These are phyloP conservation scores for Hemibagrus guttatus DNA, from an alignment of 2,797 vertebrate species.

Conservation along the genomic window DNA sequence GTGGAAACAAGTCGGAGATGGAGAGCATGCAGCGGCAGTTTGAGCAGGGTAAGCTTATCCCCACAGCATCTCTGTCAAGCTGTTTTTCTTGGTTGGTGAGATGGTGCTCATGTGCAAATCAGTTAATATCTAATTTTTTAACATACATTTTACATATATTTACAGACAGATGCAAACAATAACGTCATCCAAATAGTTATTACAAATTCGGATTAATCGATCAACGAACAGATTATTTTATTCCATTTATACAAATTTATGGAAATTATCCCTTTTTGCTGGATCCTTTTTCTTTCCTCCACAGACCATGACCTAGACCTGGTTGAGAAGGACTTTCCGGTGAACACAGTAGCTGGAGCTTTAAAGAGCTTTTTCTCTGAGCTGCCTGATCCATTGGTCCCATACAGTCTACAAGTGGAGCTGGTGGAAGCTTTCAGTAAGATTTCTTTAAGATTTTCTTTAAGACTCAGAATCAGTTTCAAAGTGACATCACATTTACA, in stretches of 20 bases:
- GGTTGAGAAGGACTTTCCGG: constrained; percentile 94
- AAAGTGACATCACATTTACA: too few species aligned
- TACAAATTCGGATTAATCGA: background rate
- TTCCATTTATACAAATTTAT: background rate
- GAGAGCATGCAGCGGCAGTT: constrained; percentile 95
- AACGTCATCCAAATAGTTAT: too few species aligned
- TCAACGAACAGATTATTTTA: background rate
- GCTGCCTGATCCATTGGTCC: constrained; percentile 91
- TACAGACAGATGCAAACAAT: background rate
- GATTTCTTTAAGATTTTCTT: constrained; percentile 46
- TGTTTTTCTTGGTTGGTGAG: background rate
- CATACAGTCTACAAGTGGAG: constrained; percentile 88
- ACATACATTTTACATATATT: background rate
- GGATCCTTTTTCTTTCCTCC: background rate
- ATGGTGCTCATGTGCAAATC: background rate
- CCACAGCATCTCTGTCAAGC: background rate
- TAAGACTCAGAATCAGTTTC: background rate
- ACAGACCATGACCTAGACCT: constrained; percentile 90
- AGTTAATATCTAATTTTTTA: background rate
- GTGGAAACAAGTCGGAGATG: constrained; percentile 97
- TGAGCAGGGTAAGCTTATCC: constrained; percentile 84
- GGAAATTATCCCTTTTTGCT: background rate
- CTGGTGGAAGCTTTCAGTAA: constrained; percentile 96
- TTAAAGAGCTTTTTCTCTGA: constrained; percentile 98
- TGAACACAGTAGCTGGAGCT: constrained; percentile 93